phyloP scores from a whole-genome alignment of 2,888 invertebrate species.

The Acronicta psi region DNA sequence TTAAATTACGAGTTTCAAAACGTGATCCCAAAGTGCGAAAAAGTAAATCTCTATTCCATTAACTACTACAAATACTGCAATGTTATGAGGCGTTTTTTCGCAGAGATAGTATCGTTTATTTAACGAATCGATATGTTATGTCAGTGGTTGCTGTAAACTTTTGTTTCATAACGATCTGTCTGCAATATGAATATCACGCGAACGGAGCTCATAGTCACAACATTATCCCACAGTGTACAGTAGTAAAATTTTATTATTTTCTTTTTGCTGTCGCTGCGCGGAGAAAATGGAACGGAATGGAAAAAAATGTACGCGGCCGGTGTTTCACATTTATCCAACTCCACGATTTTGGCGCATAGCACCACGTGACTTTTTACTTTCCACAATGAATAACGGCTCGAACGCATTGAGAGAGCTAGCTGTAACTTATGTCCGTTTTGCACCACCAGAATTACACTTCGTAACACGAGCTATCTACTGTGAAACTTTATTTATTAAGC shows the following conservation, averaged over 20 bases:
- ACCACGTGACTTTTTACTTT: constrained; percentile 46
- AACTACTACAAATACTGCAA: constrained; percentile 54
- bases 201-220: constrained; percentile 19
- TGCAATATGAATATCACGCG: constrained; percentile 41
- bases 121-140: constrained; percentile 26
- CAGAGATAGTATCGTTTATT: constrained; percentile 57
- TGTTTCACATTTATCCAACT: constrained; percentile 56
- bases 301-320: constrained; percentile 42
- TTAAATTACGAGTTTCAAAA: constrained; percentile 53
- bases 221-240: constrained; percentile 30
- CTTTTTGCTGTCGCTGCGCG: constrained; percentile 34
- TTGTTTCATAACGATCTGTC: constrained; percentile 41
- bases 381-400: constrained; percentile 43
- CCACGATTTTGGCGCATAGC: constrained; percentile 31
- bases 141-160: constrained; percentile 23
- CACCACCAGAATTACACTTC: constrained; percentile 41
- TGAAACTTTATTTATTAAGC: constrained; percentile 51
- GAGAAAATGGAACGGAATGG: constrained; percentile 45
- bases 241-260: constrained; percentile 38
- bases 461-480: constrained; percentile 37
- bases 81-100: constrained; percentile 57
- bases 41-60: constrained; percentile 62
- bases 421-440: constrained; percentile 30
- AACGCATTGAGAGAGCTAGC: constrained; percentile 28
- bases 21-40: constrained; percentile 51